Conservation (phyloP, 2,797 vertebrate species). For the Myotis pilosus region DNA sequence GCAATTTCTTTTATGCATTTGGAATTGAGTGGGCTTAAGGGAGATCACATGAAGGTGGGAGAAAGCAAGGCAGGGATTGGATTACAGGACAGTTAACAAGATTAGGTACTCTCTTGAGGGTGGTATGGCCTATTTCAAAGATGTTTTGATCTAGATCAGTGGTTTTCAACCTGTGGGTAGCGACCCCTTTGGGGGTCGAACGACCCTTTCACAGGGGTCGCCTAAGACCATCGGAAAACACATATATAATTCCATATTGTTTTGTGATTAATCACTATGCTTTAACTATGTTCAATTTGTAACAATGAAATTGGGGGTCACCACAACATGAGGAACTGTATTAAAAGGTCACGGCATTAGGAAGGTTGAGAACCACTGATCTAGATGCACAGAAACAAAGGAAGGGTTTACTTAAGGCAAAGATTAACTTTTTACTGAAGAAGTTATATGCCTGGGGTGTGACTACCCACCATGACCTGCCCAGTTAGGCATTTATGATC, state of each 20-base stretch:
- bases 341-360: no score
- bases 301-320: no score
- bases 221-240: no score
- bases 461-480: neutral
- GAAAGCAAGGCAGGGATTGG: neutral
- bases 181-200: no score
- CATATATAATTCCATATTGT: no score
- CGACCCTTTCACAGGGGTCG: no score
- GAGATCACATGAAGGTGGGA: neutral
- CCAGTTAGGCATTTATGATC: neutral
- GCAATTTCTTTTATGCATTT: neutral
- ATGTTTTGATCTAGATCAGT: neutral
- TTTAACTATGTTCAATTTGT: no score
- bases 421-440: neutral
- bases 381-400: neutral
- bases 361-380: neutral
- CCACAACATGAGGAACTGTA: no score
- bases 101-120: neutral
- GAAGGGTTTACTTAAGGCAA: neutral
- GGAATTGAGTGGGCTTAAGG: neutral
- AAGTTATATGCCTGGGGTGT: neutral
- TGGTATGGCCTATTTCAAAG: neutral
- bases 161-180: no score
- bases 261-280: no score
- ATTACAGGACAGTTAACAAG: neutral